Evolutionary conservation across 2,113 vertebrate species (phyloP), one percentile per base, ranked within the genome.

Genomic region (Leucosticte australis): DNA sequence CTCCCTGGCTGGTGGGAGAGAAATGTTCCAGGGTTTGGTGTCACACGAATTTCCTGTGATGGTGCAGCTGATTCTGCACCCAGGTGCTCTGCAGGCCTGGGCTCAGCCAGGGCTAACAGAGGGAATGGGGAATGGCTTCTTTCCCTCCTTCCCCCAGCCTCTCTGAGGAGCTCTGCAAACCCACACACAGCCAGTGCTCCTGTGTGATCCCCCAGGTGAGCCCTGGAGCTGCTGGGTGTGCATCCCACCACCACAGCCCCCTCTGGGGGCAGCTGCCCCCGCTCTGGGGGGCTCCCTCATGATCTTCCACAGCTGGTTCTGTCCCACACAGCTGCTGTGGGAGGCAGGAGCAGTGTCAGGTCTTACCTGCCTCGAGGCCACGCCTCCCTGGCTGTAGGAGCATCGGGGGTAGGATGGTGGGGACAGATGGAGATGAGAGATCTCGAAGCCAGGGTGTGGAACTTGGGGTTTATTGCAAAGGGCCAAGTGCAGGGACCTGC

Each of bases 341-440:
- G 65, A 46, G 69, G 46, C 71, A 52, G 20, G 30, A 17, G 53
- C 12, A 7, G 18, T 4, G 11, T 28, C 53, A 73, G 24, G 12
- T 24, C 6, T 20, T 10, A 3, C 3, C 21, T 49, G 15, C 39
- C 52, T 15, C 5, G 1, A 60, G 44, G 31, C 49, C 4, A 0
- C 4, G 7, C 19, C 37, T 35, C 42, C 50, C 50, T 52, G 50
- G 50, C 6, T 52, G 27, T 17, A 28, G 15, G 50, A 52, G 27
- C 2, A 3, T 3, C 3, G 3, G 27, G 26, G 50, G 27, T 16
- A 26, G 27, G 26, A 28, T 28, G 15, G 50, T 28, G 1, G 27
- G 50, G 27, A 30, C 28, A 27, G 50, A 30, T 30, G 50, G 50
- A 28, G 27, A 28, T 4, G 27, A 28, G 50, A 17, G 27, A 52